phyloP scores from a whole-genome alignment of 1,140 invertebrate genomes.

The Brachionus paranguensis region DNA sequence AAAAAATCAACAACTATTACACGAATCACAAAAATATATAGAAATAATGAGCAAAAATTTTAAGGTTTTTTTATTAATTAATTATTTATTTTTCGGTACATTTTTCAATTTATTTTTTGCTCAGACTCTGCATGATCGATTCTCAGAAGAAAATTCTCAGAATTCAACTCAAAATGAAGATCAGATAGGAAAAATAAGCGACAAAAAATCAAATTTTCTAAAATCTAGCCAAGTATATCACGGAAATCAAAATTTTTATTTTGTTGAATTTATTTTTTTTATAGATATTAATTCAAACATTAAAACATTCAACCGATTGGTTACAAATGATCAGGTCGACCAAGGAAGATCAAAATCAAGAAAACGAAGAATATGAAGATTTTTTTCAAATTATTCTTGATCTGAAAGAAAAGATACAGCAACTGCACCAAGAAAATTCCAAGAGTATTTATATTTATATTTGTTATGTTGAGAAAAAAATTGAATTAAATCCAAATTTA shows the following conservation, averaged over 20 bases:
- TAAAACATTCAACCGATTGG: slow-evolving; percentile 17
- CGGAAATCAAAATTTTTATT: neutral
- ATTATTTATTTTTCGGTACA: neutral
- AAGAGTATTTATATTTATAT: neutral
- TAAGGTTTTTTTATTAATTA: neutral
- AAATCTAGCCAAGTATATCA: neutral
- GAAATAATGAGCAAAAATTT: neutral
- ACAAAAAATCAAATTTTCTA: neutral
- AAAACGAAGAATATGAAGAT: neutral
- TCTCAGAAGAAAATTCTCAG: neutral
- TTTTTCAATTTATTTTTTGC: neutral
- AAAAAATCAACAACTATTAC: neutral
- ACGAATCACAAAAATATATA: neutral
- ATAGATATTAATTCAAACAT: neutral
- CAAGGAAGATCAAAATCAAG: neutral
- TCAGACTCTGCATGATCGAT: neutral
- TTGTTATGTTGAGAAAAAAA: neutral
- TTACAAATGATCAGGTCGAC: neutral
- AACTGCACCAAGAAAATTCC: neutral
- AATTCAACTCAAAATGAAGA: neutral
- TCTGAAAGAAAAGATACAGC: neutral
- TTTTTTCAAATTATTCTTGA: neutral
- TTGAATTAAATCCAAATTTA: neutral
- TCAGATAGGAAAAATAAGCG: neutral
- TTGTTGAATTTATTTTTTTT: neutral